Evolutionary conservation across 2,113 vertebrate species (phyloP).

Genomic region (Empidonax traillii): DNA sequence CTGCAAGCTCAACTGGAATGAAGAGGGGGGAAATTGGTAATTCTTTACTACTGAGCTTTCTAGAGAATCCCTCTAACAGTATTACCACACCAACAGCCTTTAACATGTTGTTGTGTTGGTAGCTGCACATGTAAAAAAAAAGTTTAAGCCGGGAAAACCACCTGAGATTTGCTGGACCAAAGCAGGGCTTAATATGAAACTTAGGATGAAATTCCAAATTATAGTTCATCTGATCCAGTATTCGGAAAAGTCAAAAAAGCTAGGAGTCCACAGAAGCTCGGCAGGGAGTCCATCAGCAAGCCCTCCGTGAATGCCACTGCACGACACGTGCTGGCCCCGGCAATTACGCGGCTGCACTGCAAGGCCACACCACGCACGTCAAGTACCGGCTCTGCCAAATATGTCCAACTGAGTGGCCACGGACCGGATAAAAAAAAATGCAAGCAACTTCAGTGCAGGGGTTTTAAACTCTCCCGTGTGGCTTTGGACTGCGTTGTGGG

Average conservation of each 20-base stretch:
- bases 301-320: accelerated
- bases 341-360: accelerated
- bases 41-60: accelerated
- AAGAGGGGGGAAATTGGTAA: accelerated
- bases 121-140: accelerated
- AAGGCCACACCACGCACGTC: background rate
- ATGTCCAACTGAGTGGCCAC: accelerated
- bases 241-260: background rate
- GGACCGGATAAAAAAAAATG: accelerated
- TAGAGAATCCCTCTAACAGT: background rate
- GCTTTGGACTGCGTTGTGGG: background rate
- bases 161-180: background rate
- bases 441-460: background rate
- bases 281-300: background rate
- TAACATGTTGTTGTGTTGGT: background rate
- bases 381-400: accelerated
- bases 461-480: background rate
- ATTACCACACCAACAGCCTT: background rate
- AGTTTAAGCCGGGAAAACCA: background rate
- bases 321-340: accelerated
- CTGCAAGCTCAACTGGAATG: background rate
- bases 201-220: background rate
- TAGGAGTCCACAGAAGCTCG: background rate
- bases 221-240: background rate
- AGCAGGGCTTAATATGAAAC: background rate